Evolutionary conservation across 2,888 invertebrate genomes (phyloP).

Genomic region (Erebia aethiops): DNA sequence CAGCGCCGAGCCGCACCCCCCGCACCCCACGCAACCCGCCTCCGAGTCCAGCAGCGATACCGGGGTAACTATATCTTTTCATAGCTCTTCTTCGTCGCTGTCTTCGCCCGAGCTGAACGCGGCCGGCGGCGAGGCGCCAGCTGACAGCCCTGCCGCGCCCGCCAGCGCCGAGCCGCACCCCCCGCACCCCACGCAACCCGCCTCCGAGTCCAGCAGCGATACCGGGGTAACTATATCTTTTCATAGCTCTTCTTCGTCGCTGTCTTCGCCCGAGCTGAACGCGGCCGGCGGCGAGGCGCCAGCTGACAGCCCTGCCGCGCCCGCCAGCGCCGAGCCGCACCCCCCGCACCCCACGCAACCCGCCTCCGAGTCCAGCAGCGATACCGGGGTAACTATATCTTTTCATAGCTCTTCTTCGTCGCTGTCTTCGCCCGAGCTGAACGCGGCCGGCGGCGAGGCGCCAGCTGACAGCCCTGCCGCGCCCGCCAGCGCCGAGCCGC

Average conservation of each 20-base stretch:
- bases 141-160: constrained; percentile 30
- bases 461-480: constrained; percentile 31
- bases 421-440: constrained; percentile 76
- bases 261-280: constrained; percentile 77
- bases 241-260: too few relatives aligned
- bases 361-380: constrained; percentile 72
- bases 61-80: constrained; percentile 55
- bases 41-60: constrained; percentile 77
- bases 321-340: constrained; percentile 29
- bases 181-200: constrained; percentile 40
- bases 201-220: constrained; percentile 74
- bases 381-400: constrained; percentile 69
- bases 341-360: constrained; percentile 38
- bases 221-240: constrained; percentile 68
- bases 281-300: constrained; percentile 38
- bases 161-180: constrained; percentile 31
- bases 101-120: constrained; percentile 76
- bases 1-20: constrained; percentile 26
- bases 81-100: constrained; percentile 56
- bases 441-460: constrained; percentile 41
- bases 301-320: constrained; percentile 31
- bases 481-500: constrained; percentile 28
- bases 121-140: constrained; percentile 35
- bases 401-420: too few relatives aligned
- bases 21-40: constrained; percentile 42